Base-by-base conservation (phyloP, 2,888 invertebrate genomes). In the Thymelicus lineola region DNA sequence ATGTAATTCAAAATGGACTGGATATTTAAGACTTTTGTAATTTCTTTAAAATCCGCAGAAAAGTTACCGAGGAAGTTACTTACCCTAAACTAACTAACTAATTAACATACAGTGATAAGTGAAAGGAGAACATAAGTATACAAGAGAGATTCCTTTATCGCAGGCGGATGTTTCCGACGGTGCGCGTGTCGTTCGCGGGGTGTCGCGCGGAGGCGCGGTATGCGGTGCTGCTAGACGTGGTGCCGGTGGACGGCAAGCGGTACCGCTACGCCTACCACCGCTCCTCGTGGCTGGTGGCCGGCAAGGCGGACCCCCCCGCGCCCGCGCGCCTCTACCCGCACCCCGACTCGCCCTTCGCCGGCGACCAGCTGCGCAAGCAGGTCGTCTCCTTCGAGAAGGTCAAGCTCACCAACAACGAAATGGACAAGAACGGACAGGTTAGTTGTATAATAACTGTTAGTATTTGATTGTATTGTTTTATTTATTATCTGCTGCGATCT, bases 241-340 rank as follows among this genome's bases (percentile, higher is more conserved):
- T 99, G 75, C 98, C 99, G 73, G 98, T 99, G 84, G 99, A 99
- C 94, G 97, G 97, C 92, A 98, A 99, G 93, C 95, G 99, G 70
- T 98, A 98, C 94, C 96, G 98, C 75, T 99, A 99, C 95, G 99
- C 99, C 76, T 99, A 99, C 95, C 99, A 99, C 95, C 96, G 98
- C 83, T 98, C 98, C 76, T 98, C 98, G 66, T 99, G 99, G 99
- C 95, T 99, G 84, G 98, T 99, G 78, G 99, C 99, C 36, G 99
- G 99, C 76, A 99, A 99, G 93, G 99, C 99, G 57, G 99, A 99
- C 94, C 99, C 98, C 14, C 98, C 99, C 82, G 97, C 98, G 45
- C 98, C 98, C 74, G 97, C 97, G 75, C 95, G 99, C 75, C 96
- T 99, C 83, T 98, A 98, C 95, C 96, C 98, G 70, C 99, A 99